Conservation (phyloP, 2,797 vertebrate species). For the Chaetophractus vellerosus region DNA sequence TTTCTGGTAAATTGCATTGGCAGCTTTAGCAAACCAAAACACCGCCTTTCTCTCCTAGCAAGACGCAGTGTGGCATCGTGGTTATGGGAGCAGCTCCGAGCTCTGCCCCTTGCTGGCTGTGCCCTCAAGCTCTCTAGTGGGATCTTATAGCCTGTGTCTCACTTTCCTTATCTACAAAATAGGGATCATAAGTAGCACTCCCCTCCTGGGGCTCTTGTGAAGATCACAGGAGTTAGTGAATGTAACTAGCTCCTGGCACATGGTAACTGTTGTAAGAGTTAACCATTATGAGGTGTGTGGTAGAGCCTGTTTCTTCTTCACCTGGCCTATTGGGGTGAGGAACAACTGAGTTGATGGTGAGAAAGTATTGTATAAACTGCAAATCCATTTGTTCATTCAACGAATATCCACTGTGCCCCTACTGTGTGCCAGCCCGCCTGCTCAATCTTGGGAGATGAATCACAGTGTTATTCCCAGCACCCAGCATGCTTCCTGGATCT, state of each 20-base stretch:
- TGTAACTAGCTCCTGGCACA: not conserved
- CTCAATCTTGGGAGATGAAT: not conserved
- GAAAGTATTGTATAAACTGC: not conserved
- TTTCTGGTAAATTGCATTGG: no score
- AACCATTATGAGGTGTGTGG: not conserved
- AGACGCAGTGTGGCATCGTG: not conserved
- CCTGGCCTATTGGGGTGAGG: not conserved
- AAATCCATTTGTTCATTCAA: not conserved
- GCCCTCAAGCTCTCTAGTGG: not conserved
- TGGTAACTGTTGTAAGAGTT: not conserved
- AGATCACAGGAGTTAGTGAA: not conserved
- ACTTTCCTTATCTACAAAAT: not conserved
- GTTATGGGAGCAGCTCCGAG: no score
- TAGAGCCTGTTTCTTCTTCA: no score
- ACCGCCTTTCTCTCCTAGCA: no score
- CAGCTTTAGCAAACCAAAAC: no score
- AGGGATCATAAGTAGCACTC: not conserved
- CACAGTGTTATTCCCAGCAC: not conserved
- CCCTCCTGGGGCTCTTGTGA: not conserved
- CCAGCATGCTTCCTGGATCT: not conserved
- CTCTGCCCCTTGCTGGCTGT: not conserved
- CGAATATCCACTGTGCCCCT: not conserved
- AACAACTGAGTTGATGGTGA: not conserved
- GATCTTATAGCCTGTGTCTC: not conserved
- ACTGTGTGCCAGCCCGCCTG: not conserved